Evolutionary conservation across 1,140 invertebrate species (phyloP).

Genomic region (Heliconius hewitsoni): DNA sequence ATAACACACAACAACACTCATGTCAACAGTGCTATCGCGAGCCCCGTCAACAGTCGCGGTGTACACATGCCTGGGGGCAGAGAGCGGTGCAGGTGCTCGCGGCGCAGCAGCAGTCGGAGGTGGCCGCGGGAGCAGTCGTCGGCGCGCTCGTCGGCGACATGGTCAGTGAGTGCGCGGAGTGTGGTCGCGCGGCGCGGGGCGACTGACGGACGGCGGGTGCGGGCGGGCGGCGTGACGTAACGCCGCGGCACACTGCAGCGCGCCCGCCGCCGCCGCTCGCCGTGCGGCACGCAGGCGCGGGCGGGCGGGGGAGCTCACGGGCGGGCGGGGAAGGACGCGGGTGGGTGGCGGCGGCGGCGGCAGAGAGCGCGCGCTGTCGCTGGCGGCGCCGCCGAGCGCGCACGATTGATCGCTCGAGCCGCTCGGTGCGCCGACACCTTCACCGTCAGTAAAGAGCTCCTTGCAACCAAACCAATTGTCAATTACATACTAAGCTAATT

Average conservation of each 20-base stretch:
- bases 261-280: slow-evolving; percentile 20
- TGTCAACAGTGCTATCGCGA: slow-evolving; percentile 3
- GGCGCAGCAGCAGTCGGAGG: not conserved
- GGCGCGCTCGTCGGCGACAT: not conserved
- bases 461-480: not conserved
- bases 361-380: slow-evolving; percentile 16
- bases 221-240: slow-evolving; percentile 49
- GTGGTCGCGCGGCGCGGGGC: not conserved
- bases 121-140: not conserved
- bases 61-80: not conserved
- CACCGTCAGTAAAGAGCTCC: not conserved
- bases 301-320: not conserved
- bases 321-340: not conserved
- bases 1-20: slow-evolving; percentile 6
- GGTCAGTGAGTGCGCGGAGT: not conserved
- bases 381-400: not conserved
- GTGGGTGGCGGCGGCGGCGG: slow-evolving; percentile 11
- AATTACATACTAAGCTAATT: no score
- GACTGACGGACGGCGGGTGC: slow-evolving; percentile 15
- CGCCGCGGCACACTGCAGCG: slow-evolving; percentile 55
- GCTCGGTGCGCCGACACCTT: slow-evolving; percentile 27
- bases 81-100: not conserved
- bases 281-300: slow-evolving; percentile 14
- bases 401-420: slow-evolving; percentile 31
- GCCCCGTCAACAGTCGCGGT: not conserved